phyloP scores from a whole-genome alignment of 2,797 vertebrate species.

The Propithecus perrieri region DNA sequence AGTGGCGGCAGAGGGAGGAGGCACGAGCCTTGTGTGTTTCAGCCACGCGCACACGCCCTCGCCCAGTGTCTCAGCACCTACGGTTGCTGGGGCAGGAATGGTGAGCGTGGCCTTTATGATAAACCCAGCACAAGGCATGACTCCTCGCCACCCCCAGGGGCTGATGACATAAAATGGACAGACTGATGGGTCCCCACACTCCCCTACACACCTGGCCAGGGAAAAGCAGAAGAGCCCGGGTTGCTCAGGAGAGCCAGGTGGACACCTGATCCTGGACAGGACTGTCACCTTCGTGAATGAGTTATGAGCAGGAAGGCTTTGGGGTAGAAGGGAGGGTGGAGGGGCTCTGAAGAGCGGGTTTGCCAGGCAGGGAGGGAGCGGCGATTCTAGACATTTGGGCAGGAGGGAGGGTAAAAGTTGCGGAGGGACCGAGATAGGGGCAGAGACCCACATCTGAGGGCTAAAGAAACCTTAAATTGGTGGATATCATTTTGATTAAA shows the following conservation, averaged over 20 bases:
- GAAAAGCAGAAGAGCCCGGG: neutral
- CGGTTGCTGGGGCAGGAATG: neutral
- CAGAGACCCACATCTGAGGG: neutral
- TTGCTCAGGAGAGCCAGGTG: neutral
- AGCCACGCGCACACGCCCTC: neutral
- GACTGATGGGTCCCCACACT: neutral
- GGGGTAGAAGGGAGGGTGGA: neutral
- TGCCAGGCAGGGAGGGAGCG: neutral
- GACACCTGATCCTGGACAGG: fast-evolving
- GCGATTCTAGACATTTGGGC: neutral
- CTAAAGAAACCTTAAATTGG: neutral
- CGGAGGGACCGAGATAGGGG: neutral
- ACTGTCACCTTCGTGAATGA: neutral
- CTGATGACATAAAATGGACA: neutral
- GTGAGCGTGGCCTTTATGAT: fast-evolving
- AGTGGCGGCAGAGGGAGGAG: neutral
- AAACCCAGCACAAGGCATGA: neutral
- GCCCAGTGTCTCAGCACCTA: neutral
- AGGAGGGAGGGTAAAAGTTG: neutral
- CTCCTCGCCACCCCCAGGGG: neutral
- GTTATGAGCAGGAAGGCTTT: neutral
- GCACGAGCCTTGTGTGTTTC: neutral
- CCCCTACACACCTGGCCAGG: no score
- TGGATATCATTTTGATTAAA: neutral
- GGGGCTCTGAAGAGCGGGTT: neutral